Evolutionary conservation across 2,888 invertebrate species (phyloP), one percentile per base, ranked within the genome.

Genomic region (Encarsia formosa): DNA sequence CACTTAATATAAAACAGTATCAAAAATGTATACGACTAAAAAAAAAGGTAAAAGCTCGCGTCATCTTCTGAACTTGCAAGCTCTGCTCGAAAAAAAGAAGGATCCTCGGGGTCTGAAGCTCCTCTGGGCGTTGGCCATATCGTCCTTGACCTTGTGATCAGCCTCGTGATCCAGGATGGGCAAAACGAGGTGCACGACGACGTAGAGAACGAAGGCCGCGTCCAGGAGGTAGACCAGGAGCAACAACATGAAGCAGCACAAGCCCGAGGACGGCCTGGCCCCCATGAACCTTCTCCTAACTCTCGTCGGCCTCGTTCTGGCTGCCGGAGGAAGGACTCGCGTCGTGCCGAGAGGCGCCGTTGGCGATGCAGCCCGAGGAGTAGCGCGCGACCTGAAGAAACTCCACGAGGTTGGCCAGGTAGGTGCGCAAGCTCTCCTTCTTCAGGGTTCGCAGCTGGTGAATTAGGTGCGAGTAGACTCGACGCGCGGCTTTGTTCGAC

Each of bases 401-500:
- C 16, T 68, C 61, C 5, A 71, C 65, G 35, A 75, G 52, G 18
- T 63, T 64, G 19, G 32, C 60, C 11, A 74, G 57, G 23, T 72
- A 74, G 5, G 57, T 52, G 35, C 62, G 68, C 0, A 73, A 43
- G 49, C 66, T 65, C 11, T 70, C 65, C 13, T 60, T 63, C 26
- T 64, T 66, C 5, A 73, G 49, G 4, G 61, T 65, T 63, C 80
- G 79, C 69, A 86, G 75, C 64, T 83, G 82, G 62, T 75, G 71
- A 32, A 83, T 78, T 58, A 86, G 80, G 70, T 82, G 82, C 62
- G 81, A 77, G 78, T 85, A 86, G 55, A 87, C 82, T 52, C 87
- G 80, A 45, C 84, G 78, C 42, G 85, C 84, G 13, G 86, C 82
- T 71, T 86, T 86, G 51, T 84, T 81, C 62, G 86, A 86, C 61